Evolutionary conservation across 2,797 vertebrate genomes (phyloP).

Genomic region (Limnodromus scolopaceus): DNA sequence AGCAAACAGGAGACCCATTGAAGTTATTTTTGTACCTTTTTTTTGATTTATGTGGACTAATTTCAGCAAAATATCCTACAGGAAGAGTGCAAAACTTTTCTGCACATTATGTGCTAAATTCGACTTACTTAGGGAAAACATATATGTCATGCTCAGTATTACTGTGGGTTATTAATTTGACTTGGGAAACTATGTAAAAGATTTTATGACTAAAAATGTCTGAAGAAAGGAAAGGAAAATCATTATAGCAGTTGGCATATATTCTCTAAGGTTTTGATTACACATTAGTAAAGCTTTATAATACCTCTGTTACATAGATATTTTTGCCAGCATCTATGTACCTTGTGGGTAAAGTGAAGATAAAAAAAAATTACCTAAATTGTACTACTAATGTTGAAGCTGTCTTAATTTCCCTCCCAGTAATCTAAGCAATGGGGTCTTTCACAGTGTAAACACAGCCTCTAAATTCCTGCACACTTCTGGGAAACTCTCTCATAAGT

Average conservation of each 20-base stretch:
- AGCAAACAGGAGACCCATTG: constrained; percentile 53
- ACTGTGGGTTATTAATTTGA: constrained; percentile 1
- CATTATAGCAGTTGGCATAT: not conserved
- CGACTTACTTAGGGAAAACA: constrained; percentile 5
- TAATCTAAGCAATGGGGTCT: not conserved
- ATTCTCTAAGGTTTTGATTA: not conserved
- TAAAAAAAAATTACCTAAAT: not conserved
- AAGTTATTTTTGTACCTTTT: constrained; percentile 55
- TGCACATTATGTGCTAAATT: constrained; percentile 22
- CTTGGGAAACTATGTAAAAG: not conserved
- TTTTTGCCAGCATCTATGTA: not conserved
- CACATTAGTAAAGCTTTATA: not conserved
- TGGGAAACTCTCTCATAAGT: not conserved
- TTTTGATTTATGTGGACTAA: constrained; percentile 53
- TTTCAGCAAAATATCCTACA: constrained; percentile 62
- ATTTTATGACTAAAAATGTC: not conserved
- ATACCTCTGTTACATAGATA: not conserved
- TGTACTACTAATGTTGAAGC: not conserved
- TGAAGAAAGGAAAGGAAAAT: constrained; percentile 7
- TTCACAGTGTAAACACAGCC: not conserved
- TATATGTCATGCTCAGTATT: not conserved
- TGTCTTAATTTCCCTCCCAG: not conserved
- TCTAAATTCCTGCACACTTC: not conserved
- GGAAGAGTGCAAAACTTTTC: constrained; percentile 28
- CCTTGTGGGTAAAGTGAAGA: not conserved